phyloP scores from a whole-genome alignment of 1,140 invertebrate species.

The Musca domestica region DNA sequence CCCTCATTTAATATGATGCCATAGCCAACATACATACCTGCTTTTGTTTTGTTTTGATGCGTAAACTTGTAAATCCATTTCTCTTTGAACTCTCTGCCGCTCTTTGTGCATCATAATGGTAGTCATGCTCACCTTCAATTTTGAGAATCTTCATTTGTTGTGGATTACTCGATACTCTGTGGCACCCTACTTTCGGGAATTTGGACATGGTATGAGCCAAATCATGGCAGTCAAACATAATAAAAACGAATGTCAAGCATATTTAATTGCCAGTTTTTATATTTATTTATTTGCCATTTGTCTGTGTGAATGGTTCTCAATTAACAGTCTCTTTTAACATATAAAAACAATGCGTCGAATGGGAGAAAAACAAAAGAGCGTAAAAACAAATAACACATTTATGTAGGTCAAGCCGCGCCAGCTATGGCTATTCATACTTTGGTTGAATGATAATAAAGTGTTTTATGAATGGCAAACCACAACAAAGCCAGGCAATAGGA shows the following conservation, averaged over 20 bases:
- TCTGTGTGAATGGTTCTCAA: not conserved
- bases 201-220: no score
- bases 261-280: not conserved
- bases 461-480: not conserved
- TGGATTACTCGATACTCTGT: no score
- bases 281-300: not conserved
- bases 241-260: no score
- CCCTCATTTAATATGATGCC: constrained; percentile 16
- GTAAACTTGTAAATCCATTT: no score
- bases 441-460: constrained; percentile 5
- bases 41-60: constrained; percentile 3
- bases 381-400: no score
- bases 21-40: constrained; percentile 13
- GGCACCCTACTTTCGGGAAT: no score
- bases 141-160: no score
- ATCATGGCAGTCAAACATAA: no score
- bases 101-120: no score
- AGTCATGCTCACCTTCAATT: no score
- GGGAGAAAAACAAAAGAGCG: not conserved
- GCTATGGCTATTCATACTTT: not conserved
- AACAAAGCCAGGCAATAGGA: not conserved
- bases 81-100: no score
- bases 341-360: not conserved
- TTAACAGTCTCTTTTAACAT: not conserved
- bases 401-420: not conserved